Conservation (phyloP, 1,140 invertebrate species). For the Psilanteris sp. region DNA sequence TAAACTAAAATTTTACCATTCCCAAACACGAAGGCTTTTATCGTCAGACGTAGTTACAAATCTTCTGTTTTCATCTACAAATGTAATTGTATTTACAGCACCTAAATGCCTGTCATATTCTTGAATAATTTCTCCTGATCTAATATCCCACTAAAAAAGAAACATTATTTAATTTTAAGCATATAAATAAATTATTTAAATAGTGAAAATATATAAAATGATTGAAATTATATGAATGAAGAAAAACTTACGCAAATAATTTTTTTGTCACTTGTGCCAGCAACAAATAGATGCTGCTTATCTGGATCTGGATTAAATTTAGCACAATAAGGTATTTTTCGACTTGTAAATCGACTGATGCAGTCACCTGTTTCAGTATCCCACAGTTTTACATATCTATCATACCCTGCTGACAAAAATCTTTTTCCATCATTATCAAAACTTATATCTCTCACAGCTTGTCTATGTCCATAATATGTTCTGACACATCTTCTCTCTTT, state of each 20-base stretch:
- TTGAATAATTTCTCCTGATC: constrained; percentile 97
- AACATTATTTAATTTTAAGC: no score
- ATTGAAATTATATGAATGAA: constrained; percentile 20
- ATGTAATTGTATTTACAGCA: constrained; percentile 99
- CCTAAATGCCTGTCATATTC: constrained; percentile 99
- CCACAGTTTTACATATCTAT: constrained; percentile 98
- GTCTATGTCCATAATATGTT: constrained; percentile 97
- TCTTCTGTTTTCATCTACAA: constrained; percentile 98
- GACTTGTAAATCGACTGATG: constrained; percentile 93
- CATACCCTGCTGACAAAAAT: constrained; percentile 96
- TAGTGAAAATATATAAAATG: no score
- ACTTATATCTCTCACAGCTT: constrained; percentile 97
- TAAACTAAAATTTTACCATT: constrained; percentile 86
- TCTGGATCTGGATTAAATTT: constrained; percentile 99
- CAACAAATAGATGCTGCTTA: constrained; percentile 98
- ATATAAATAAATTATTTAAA: no score
- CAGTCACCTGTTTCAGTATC: constrained; percentile 98
- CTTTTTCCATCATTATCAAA: constrained; percentile 97
- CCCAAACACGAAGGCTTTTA: constrained; percentile 99
- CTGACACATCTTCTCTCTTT: constrained; percentile 95
- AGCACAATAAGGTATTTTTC: constrained; percentile 97
- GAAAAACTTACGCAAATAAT: constrained; percentile 94
- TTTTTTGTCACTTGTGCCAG: constrained; percentile 99
- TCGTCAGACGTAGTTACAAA: constrained; percentile 99
- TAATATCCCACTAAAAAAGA: constrained; percentile 95